Base-by-base conservation (phyloP, 1,140 invertebrate genomes). In the Aphaenogaster ashmeadi region DNA sequence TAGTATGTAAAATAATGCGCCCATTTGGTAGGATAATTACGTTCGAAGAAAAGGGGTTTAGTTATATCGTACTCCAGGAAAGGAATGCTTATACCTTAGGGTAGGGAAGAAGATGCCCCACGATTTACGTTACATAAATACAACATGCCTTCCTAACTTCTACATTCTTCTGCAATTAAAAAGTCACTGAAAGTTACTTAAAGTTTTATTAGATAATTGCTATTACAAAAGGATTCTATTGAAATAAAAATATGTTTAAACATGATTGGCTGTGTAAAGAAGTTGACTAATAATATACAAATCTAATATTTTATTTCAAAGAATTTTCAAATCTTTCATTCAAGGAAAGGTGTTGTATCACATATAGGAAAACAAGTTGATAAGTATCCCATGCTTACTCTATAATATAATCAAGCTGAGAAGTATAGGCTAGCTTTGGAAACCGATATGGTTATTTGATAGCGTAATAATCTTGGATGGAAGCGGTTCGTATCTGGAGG, bases 11-110 rank as follows among this genome's bases (percentile, higher is more conserved):
- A 90, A 90, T 87, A 90, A 90, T 90, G 89, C 58, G 89, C 74
- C 89, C 89, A 77, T 90, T 90, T 88, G 90, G 87, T 87, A 88
- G 87, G 77, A 90, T 90, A 90, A 90, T 91, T 91, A 91, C 87
- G 83, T 58, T 69, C 89, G 66, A 88, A 88, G 88, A 78, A 89
- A 91, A 91, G 90, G 90, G 89, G 60, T 88, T 72, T 71, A 75
- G 77, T 41, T 81, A 64, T 66, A 36, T 21, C 27, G 79, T 90
- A 62, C 64, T 86, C 87, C 71, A 58, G 62, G 50, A 71, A 21
- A 71, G 62, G 86, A 69, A 86, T 71, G 74, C 38, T 18, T 69
- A 33, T 72, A 44, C 84, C 74, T 79, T 81, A 41, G 72, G 27
- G 52, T 54, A 62, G 54, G 86, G 36, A 60, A 80, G 85, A 85